A percentile compares a stretch with the other conserved stretches of the same genome.
phyloP scores from a whole-genome alignment of 2,797 vertebrate species.

The Leptatherina wallacei region DNA sequence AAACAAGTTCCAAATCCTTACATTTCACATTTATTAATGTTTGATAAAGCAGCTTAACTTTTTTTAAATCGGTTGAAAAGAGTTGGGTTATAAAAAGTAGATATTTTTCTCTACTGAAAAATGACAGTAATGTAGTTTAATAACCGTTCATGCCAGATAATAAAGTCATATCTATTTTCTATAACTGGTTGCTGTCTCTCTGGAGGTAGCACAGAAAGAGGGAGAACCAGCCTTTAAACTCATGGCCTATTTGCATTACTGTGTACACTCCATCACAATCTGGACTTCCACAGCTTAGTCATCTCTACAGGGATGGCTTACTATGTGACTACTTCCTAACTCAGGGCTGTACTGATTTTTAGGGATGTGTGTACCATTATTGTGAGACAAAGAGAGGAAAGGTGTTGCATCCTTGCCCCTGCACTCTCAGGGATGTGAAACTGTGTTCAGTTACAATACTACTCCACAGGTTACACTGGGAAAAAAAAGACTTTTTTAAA shows the following conservation, averaged over 20 bases:
- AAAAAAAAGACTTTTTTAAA: neutral
- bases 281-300: slow-evolving; percentile 46
- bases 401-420: slow-evolving; percentile 86
- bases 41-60: neutral
- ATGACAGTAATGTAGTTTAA: neutral
- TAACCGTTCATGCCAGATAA: neutral
- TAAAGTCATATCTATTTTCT: neutral
- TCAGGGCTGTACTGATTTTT: slow-evolving; percentile 56
- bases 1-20: neutral
- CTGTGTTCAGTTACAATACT: slow-evolving; percentile 19
- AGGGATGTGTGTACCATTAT: slow-evolving; percentile 36
- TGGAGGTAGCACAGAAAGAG: neutral
- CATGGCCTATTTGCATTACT: neutral
- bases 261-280: neutral
- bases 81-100: neutral
- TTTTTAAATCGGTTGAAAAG: neutral
- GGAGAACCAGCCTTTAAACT: neutral
- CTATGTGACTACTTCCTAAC: slow-evolving; percentile 78
- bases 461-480: neutral
- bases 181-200: neutral
- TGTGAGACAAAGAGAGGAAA: slow-evolving; percentile 94
- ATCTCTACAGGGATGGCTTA: slow-evolving; percentile 17
- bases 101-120: neutral
- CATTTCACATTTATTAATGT: neutral
- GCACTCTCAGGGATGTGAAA: slow-evolving; percentile 19